phyloP scores from a whole-genome alignment of 2,888 invertebrate genomes.

The Nymphalis urticae region DNA sequence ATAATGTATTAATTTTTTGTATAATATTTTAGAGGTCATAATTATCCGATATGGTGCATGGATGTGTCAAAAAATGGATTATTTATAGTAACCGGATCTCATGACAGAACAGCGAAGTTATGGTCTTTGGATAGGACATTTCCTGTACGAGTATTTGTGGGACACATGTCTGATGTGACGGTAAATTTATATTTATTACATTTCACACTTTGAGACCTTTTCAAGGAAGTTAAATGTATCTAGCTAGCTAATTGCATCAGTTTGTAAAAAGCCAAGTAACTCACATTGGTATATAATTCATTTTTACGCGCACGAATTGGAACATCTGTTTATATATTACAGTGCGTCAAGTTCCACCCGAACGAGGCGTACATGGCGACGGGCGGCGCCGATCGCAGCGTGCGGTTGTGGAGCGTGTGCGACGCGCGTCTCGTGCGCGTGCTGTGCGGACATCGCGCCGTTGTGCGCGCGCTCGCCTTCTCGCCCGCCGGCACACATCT shows the following conservation, averaged over 20 bases:
- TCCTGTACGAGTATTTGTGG: constrained; percentile 91
- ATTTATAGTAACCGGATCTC: constrained; percentile 89
- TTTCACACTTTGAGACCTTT: no score
- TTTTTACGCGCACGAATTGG: neutral
- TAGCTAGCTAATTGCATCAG: no score
- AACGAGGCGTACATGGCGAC: constrained; percentile 94
- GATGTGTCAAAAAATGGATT: constrained; percentile 84
- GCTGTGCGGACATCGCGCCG: constrained; percentile 88
- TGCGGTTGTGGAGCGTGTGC: constrained; percentile 92
- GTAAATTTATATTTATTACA: constrained; percentile 62
- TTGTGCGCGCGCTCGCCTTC: constrained; percentile 89
- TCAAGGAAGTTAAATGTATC: no score
- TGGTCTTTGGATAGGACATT: constrained; percentile 92
- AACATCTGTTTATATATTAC: constrained; percentile 20
- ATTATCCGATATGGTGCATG: constrained; percentile 94
- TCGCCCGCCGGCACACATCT: constrained; percentile 92
- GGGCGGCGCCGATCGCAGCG: constrained; percentile 93
- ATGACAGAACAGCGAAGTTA: constrained; percentile 89
- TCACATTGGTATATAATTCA: no score
- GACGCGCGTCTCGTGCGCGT: constrained; percentile 91
- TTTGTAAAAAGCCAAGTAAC: no score
- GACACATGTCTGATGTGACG: constrained; percentile 94
- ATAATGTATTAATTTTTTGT: no score
- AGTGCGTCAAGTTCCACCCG: constrained; percentile 95
- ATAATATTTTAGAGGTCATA: constrained; percentile 86